phyloP scores from a whole-genome alignment of 2,797 vertebrate genomes.

The Gorsachius magnificus region DNA sequence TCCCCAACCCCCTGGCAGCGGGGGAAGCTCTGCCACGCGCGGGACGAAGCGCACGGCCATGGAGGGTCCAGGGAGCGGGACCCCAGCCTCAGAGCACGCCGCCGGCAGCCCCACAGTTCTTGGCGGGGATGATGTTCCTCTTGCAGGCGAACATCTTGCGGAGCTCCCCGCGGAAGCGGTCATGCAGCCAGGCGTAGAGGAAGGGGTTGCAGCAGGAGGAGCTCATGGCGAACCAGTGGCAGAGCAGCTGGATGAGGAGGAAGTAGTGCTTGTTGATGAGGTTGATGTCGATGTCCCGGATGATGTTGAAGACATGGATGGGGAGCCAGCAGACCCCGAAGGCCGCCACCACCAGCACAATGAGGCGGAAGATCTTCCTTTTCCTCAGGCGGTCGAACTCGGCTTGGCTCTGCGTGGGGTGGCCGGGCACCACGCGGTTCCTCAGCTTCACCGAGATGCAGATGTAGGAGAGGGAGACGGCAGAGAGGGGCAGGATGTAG shows the following conservation, averaged over 20 bases:
- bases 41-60: rapidly evolving
- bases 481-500: conserved; percentile 87
- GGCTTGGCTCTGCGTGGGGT: conserved; percentile 84
- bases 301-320: conserved; percentile 88
- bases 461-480: conserved; percentile 86
- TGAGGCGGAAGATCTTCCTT: conserved; percentile 87
- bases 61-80: neutral
- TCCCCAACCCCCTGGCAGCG: rapidly evolving
- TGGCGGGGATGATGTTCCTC: conserved; percentile 78
- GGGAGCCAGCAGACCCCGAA: conserved; percentile 90
- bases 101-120: conserved; percentile 79
- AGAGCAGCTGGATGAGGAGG: conserved; percentile 87
- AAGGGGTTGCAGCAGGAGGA: conserved; percentile 91
- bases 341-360: conserved; percentile 84
- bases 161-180: conserved; percentile 85
- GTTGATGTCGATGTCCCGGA: conserved; percentile 87
- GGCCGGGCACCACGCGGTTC: conserved; percentile 85
- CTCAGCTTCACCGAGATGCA: conserved; percentile 87
- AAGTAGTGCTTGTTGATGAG: conserved; percentile 88
- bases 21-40: rapidly evolving
- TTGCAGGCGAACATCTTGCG: conserved; percentile 83
- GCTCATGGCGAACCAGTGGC: conserved; percentile 90
- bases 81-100: conserved; percentile 75
- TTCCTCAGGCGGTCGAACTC: conserved; percentile 82
- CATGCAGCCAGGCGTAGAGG: conserved; percentile 89